These are phyloP conservation scores for Rachycentron canadum DNA, from an alignment of 2,797 vertebrate species.

Conservation along the genomic window DNA sequence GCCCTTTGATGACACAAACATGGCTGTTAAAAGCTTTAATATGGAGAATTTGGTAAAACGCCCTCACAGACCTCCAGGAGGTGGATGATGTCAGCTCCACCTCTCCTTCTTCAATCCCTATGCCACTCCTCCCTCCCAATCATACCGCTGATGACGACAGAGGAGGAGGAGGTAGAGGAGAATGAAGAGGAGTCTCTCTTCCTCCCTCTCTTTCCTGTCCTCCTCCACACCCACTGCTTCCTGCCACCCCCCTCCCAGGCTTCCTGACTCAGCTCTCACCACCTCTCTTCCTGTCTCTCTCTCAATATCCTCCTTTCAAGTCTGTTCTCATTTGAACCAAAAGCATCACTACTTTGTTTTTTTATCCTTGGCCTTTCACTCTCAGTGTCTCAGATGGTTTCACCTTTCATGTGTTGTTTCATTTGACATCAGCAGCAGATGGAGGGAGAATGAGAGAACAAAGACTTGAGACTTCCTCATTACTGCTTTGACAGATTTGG, in stretches of 20 bases:
- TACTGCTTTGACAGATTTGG: not conserved
- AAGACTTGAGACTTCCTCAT: not conserved
- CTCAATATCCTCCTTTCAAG: constrained; percentile 58
- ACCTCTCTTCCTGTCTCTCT: constrained; percentile 45
- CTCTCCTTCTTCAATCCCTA: constrained; percentile 65
- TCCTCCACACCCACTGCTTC: constrained; percentile 75
- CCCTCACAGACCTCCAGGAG: constrained; percentile 61
- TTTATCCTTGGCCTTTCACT: constrained; percentile 7
- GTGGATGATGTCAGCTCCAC: constrained; percentile 86
- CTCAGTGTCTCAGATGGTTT: not conserved
- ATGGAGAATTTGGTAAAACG: constrained; percentile 30
- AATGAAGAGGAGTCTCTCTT: constrained; percentile 73
- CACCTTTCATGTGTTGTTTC: constrained; percentile 3
- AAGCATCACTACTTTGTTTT: not conserved
- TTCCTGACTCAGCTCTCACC: constrained; percentile 76
- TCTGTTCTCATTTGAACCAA: constrained; percentile 27
- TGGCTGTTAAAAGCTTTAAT: constrained; percentile 26
- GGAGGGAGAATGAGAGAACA: not conserved
- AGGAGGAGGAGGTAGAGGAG: constrained; percentile 68
- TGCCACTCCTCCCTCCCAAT: constrained; percentile 68
- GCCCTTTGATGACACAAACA: constrained; percentile 19
- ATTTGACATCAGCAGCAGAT: not conserved
- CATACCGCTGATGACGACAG: constrained; percentile 60
- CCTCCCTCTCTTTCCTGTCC: constrained; percentile 67
- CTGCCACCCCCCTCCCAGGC: constrained; percentile 67